Evolutionary conservation across 2,888 invertebrate genomes (phyloP), one percentile per base, ranked within the genome.

Genomic region (Malthinus flaveolus): DNA sequence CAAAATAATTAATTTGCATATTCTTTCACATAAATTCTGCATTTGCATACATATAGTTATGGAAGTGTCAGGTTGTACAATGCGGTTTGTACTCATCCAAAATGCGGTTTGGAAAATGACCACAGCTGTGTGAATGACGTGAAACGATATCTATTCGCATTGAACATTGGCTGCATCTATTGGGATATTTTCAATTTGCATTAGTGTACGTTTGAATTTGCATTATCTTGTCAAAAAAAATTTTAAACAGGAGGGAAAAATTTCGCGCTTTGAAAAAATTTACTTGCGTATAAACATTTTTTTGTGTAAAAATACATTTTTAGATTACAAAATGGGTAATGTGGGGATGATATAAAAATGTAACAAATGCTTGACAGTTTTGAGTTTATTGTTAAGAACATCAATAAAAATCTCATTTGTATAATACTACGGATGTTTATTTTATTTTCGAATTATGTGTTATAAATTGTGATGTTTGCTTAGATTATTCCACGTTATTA

Each of bases 71-170:
- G 64, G 50, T 58, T 54, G 63, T 49, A 59, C 65, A 64, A 63
- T 64, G 67, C 61, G 67, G 63, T 60, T 47, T 47, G 48, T 56
- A 56, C 62, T 54, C 62, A 62, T 54, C 61, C 56, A 51, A 53
- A 59, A 64, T 65, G 62, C 57, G 64, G 57, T 61, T 55, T 60
- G 47, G 50, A 23, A 42, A 23, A 49, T 56, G 64, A 65, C 68
- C 68, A 60, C 70, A 69, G 64, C 65, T 63, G 67, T 68, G 68
- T 64, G 66, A 69, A 67, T 69, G 68, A 70, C 70, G 65, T 62
- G 60, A 63, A 65, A 67, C 62, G 64, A 67, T 66, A 66, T 67
- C 67, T 52, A 66, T 67, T 66, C 58, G 63, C 59, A 23, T 23
- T 59, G 63, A 60, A 64, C 66, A 67, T 66, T 53, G 54, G 56